phyloP scores from a whole-genome alignment of 2,113 vertebrate species.

The Ornithorhynchus anatinus region DNA sequence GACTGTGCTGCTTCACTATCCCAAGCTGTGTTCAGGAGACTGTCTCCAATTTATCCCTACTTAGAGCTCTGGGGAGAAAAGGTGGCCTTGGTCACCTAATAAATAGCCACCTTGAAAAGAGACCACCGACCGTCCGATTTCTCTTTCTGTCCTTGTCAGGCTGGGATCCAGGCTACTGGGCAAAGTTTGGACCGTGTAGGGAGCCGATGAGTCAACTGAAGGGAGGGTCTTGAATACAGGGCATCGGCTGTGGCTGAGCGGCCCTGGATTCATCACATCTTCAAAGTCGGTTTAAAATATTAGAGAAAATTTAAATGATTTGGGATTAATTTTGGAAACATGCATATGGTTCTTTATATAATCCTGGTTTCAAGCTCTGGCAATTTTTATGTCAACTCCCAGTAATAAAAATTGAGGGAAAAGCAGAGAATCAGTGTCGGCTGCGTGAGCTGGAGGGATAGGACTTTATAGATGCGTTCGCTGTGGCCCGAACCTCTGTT shows the following conservation, averaged over 20 bases:
- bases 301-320: constrained; percentile 4
- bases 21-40: no score
- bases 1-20: no score
- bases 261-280: neutral
- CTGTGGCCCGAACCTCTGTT: neutral
- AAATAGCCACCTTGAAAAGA: neutral
- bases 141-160: no score
- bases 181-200: no score
- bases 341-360: neutral
- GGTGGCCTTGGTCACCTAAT: neutral
- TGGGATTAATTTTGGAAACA: constrained; percentile 10
- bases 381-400: neutral
- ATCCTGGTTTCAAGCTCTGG: neutral
- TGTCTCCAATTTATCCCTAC: no score
- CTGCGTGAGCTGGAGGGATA: neutral
- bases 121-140: neutral
- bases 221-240: neutral
- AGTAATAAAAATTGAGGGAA: neutral
- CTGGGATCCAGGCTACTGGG: no score
- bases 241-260: neutral
- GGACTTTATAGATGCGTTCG: neutral
- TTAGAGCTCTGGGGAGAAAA: neutral
- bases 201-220: no score
- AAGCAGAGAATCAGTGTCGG: neutral
- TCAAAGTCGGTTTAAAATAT: neutral